Base-by-base conservation (phyloP, 1,140 invertebrate species). In the Drosophila nannoptera region DNA sequence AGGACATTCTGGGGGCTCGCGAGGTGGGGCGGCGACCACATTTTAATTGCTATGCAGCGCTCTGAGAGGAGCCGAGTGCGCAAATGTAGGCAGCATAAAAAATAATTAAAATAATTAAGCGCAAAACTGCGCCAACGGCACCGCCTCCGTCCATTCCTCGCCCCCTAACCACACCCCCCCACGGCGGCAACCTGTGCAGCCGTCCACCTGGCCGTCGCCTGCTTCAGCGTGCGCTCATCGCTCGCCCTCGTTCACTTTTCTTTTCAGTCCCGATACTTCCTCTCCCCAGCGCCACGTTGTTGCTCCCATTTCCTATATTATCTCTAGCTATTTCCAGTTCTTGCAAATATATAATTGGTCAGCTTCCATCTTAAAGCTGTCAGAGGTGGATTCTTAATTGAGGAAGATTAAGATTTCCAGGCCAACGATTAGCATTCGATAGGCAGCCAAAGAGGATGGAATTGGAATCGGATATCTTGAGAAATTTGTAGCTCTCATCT, bases 31-130 rank as follows among this genome's bases (percentile, higher is more conserved):
- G 43, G 69, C 50, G 54, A 69, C 75, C 77, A 73, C 76, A 66
- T 74, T 82, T 82, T 82, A 82, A 82, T 82, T 82, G 78, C 78
- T 75, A 64, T 75, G 68, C 71, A 50, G 59, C 49, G 50, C 42
- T 11, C 33, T 38, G 31, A 40, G 55, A 12, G 33, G 42, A 32
- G 38, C 4, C 40, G 49, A 70, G 35, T 53, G 62, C 62, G 66
- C 32, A 73, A 63, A 60, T 65, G 75, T 83, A 58, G 62, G 70
- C 75, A 75, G 78, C 66, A 78, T 69, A 83, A 59, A 75, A 78
- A 75, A 83, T 81, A 83, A 83, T 83, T 84, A 80, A 83, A 83
- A 83, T 83, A 83, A 83, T 83, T 83, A 86, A 83, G 81, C 73
- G 73, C 73, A 71, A 84, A 84, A 80, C 73, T 83, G 82, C 78